These are phyloP conservation scores for Drepana arcuata DNA, from an alignment of 1,140 invertebrate genomes.

Conservation along the genomic window DNA sequence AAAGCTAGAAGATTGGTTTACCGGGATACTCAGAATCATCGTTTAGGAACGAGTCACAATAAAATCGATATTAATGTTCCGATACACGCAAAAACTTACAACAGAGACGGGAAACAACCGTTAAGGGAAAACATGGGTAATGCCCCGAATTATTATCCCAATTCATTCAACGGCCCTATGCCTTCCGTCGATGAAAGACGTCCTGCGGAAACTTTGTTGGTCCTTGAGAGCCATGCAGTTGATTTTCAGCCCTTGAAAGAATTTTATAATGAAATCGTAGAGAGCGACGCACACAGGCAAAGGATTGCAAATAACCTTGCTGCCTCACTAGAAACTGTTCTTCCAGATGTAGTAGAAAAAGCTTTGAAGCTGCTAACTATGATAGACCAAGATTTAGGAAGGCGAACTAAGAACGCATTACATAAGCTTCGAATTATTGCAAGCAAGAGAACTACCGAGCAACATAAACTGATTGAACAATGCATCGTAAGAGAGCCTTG, in stretches of 20 bases:
- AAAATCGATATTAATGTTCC: constrained; percentile 93
- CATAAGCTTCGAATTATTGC: too few species aligned
- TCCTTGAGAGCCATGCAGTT: constrained; percentile 74
- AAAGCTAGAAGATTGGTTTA: constrained; percentile 90
- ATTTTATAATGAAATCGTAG: constrained; percentile 86
- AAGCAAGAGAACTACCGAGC: too few species aligned
- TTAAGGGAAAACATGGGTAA: constrained; percentile 76
- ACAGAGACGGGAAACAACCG: constrained; percentile 85
- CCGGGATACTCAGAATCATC: constrained; percentile 87
- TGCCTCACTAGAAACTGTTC: constrained; percentile 77
- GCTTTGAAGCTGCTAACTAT: constrained; percentile 78
- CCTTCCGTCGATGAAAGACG: constrained; percentile 55
- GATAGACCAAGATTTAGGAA: constrained; percentile 76
- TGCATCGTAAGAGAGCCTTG: too few species aligned
- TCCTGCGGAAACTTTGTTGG: constrained; percentile 40
- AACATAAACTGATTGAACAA: too few species aligned
- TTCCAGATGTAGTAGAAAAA: constrained; percentile 83
- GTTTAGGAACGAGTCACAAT: constrained; percentile 87
- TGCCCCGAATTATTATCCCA: constrained; percentile 93
- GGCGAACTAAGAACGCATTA: constrained; percentile 28
- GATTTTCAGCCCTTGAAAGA: constrained; percentile 83
- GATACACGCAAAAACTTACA: constrained; percentile 81
- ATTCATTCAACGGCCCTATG: constrained; percentile 87
- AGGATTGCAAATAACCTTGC: constrained; percentile 86
- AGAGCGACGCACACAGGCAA: constrained; percentile 75